Evolutionary conservation across 2,797 vertebrate genomes (phyloP).

Genomic region (Philypnodon macrostomus): DNA sequence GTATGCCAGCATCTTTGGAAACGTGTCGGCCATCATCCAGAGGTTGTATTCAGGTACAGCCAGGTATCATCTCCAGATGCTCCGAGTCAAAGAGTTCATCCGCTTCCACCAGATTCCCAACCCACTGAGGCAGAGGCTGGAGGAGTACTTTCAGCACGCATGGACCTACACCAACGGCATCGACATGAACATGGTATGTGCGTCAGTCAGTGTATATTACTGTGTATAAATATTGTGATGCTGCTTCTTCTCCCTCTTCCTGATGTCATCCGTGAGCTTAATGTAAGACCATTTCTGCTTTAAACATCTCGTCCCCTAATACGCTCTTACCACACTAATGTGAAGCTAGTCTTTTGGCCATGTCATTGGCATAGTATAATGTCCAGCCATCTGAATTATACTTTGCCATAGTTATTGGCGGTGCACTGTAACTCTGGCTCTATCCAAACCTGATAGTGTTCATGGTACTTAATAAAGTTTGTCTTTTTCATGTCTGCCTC

Average conservation of each 20-base stretch:
- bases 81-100: slow-evolving; percentile 97
- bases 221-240: slow-evolving; percentile 22
- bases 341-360: slow-evolving; percentile 26
- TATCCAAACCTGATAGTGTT: slow-evolving; percentile 47
- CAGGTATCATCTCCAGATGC: slow-evolving; percentile 98
- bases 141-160: slow-evolving; percentile 97
- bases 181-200: slow-evolving; percentile 98
- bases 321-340: slow-evolving; percentile 27
- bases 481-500: slow-evolving; percentile 97
- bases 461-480: slow-evolving; percentile 92
- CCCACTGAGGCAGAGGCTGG: slow-evolving; percentile 91
- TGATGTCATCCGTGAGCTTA: slow-evolving; percentile 31
- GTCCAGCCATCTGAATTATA: slow-evolving; percentile 26
- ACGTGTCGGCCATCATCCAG: slow-evolving; percentile 99
- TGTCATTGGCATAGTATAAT: slow-evolving; percentile 38
- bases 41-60: slow-evolving; percentile 96
- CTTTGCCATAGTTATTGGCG: slow-evolving; percentile 32
- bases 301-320: slow-evolving; percentile 17
- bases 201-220: neutral
- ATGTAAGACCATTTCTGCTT: slow-evolving; percentile 26
- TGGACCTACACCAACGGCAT: slow-evolving; percentile 99
- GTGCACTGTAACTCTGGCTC: slow-evolving; percentile 30
- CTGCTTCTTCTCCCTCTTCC: slow-evolving; percentile 22
- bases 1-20: slow-evolving; percentile 99
- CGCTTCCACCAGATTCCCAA: slow-evolving; percentile 99